Conservation (phyloP, 2,888 invertebrate genomes). For the Anorthoa munda region DNA sequence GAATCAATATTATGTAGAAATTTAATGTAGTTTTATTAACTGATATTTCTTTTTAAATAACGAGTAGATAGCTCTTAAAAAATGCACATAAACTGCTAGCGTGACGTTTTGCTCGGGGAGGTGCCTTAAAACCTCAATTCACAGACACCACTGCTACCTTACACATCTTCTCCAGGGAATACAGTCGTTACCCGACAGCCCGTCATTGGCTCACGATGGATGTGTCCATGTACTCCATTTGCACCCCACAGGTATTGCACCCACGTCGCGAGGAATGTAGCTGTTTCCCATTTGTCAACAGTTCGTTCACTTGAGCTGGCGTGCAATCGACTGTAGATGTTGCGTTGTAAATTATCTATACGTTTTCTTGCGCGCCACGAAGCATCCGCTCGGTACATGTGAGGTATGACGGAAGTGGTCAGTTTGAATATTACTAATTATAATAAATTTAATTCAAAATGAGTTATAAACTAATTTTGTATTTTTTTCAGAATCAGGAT, state of each 20-base stretch:
- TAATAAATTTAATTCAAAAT: too few relatives aligned
- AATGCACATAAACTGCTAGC: too few relatives aligned
- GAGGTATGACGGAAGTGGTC: constrained; percentile 14
- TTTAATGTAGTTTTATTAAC: too few relatives aligned
- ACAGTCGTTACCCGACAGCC: neutral
- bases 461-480: too few relatives aligned
- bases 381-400: constrained; percentile 44
- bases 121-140: neutral
- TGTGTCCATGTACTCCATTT: neutral
- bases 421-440: neutral
- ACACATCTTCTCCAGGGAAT: neutral
- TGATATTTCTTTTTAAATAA: too few relatives aligned
- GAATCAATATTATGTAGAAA: too few relatives aligned
- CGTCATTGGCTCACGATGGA: constrained; percentile 6
- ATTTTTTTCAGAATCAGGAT: neutral
- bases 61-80: too few relatives aligned
- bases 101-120: too few relatives aligned
- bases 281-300: constrained; percentile 55
- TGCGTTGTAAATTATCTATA: constrained; percentile 46
- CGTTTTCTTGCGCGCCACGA: constrained; percentile 50
- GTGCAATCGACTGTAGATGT: constrained; percentile 45
- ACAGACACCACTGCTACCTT: too few relatives aligned
- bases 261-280: constrained; percentile 23
- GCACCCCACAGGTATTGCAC: constrained; percentile 24
- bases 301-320: constrained; percentile 48